These are phyloP conservation scores for Acanthornis magna DNA, from an alignment of 2,797 vertebrate species.

Conservation along the genomic window DNA sequence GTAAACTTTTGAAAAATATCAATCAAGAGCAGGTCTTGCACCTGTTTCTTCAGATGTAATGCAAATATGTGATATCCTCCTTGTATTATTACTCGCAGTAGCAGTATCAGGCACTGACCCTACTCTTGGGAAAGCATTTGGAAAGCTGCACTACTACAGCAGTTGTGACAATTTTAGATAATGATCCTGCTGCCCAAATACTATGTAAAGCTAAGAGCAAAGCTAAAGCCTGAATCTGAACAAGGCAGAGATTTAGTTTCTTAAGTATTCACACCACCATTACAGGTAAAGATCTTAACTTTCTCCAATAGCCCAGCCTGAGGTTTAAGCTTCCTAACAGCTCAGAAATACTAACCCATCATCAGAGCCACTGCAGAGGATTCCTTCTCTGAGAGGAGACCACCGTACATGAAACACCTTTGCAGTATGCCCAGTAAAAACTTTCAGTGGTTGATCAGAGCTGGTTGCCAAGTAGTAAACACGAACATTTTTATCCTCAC, in stretches of 20 bases:
- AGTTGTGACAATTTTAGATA: neutral
- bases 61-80: neutral
- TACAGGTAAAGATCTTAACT: neutral
- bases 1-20: neutral
- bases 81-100: neutral
- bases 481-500: slow-evolving; percentile 93
- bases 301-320: neutral
- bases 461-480: slow-evolving; percentile 96
- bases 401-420: slow-evolving; percentile 97
- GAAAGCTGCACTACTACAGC: neutral
- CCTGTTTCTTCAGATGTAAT: neutral
- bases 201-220: neutral
- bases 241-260: neutral
- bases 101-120: neutral
- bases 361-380: slow-evolving; percentile 95
- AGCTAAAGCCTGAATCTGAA: neutral
- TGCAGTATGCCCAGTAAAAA: slow-evolving; percentile 91
- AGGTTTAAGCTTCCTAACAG: neutral
- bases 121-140: neutral
- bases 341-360: slow-evolving; percentile 82
- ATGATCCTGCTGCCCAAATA: neutral
- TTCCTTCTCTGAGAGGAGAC: slow-evolving; percentile 95
- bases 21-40: neutral
- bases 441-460: slow-evolving; percentile 93
- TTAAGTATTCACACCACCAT: neutral